A percentile compares a stretch with the other conserved stretches of the same genome.
Conservation (phyloP, 2,888 invertebrate genomes). For the Celastrina argiolus region DNA sequence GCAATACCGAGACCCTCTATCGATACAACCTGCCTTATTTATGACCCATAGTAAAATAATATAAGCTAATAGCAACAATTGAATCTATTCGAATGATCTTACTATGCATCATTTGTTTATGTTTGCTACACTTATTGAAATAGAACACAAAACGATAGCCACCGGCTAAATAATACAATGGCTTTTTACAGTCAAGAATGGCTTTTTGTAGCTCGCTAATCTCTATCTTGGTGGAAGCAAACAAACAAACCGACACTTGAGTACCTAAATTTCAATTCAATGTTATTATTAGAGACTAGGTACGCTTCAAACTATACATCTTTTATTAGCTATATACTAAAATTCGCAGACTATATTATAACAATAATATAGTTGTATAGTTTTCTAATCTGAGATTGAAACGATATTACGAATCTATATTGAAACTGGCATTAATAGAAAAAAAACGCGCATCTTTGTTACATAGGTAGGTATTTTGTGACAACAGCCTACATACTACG, state of each 20-base stretch:
- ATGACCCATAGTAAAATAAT: constrained; percentile 35
- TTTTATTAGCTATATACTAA: no score
- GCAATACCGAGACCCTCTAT: constrained; percentile 40
- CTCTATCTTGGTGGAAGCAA: background rate
- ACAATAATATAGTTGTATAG: no score
- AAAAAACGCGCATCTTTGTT: no score
- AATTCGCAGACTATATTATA: no score
- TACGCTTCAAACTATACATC: no score
- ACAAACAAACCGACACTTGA: background rate
- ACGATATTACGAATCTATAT: no score
- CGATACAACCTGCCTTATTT: constrained; percentile 40
- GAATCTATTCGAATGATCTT: constrained; percentile 10
- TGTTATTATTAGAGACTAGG: no score
- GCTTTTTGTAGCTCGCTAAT: background rate
- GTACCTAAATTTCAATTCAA: no score
- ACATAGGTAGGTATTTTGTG: no score
- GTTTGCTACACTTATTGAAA: background rate
- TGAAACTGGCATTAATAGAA: no score
- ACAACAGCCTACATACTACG: background rate
- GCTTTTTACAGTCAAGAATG: background rate
- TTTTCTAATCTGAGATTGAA: no score
- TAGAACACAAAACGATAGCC: background rate
- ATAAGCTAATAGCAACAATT: constrained; percentile 25
- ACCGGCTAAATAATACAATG: background rate
- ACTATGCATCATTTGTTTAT: background rate